Evolutionary conservation across 2,888 invertebrate genomes (phyloP), one percentile per base, ranked within the genome.

Genomic region (Cephalotes varians): DNA sequence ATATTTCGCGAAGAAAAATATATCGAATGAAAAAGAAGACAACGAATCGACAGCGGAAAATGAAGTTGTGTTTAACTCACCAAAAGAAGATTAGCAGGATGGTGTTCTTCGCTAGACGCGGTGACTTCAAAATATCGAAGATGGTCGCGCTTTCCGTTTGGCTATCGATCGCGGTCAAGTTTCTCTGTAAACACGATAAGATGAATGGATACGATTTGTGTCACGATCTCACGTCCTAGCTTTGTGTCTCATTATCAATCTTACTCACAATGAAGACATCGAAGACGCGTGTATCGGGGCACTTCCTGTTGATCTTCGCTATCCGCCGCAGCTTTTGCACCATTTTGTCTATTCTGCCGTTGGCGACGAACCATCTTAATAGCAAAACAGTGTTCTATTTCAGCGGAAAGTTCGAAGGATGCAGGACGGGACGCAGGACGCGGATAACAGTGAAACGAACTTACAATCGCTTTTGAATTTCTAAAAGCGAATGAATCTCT

Each of bases 321-420:
- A 95, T 95, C 85, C 93, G 95, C 86, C 94, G 94, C 83, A 96
- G 91, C 84, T 95, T 95, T 71, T 91, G 91, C 1, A 95, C 91
- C 1, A 95, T 95, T 85, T 95, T 93, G 51, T 95, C 95, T 18
- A 94, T 91, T 88, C 93, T 94, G 56, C 95, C 95, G 87, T 95
- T 95, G 18, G 95, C 94, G 47, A 95, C 93, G 85, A 95, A 94
- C 95, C 96, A 96, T 80, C 95, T 89, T 49, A 79, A 69, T 12
- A 25, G 31, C 40, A 44, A 69, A 76, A 79, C 69, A 79, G 37
- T 77, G 47, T 44, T 60, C 15, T 49, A 56, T 51, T 65, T 64
- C 18, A 67, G 58, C 31, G 21, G 5, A 40, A 51, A 81, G 25
- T 49, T 58, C 9, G 31, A 4, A 62, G 21, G 2, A 60, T 31